Evolutionary conservation across 1,140 invertebrate species (phyloP), one percentile per base, ranked within the genome.

Genomic region (Lepidurus apus): DNA sequence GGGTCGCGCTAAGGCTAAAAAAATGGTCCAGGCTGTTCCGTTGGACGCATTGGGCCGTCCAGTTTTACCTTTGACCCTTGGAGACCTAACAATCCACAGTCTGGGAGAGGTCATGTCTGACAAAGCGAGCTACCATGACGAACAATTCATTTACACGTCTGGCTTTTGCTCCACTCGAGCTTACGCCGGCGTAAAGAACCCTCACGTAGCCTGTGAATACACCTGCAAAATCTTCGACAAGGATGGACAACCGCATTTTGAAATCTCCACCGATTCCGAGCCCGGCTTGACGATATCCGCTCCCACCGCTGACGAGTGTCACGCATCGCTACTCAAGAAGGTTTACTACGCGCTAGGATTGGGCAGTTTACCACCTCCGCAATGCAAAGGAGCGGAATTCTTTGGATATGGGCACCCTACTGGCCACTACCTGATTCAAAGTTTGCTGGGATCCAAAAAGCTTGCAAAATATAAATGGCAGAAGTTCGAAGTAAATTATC

Each of bases 191-290:
- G 87, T 92, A 0, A 88, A 88, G 82, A 89, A 92, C 84, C 89
- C 90, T 9, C 87, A 89, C 53, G 86, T 88, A n/a, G 91, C 91
- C 83, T 93, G 92, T 84, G 87, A 93, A 7, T 95, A 93, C 81
- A 94, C 92, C 7, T 94, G 93, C 83, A 94, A 93, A 85, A 92
- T 94, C 80, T 87, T 91, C 73, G 93, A 94, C 83, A 89, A 89
- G 74, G 91, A 91, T 76, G 84, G 86, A 78, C 87, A 87, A 80
- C 93, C 93, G 43, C 89, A 75, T 74, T 78, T 65, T 17, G 53
- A 65, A 65, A 65, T 65, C 53, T 65, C 53, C 53, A 65, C 53
- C 53, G 53, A 65, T 17, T 11, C 53, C 9, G 53, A 65, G 13
- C 53, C 53, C 8, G 21, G 21, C 21, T 17, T 65, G 53, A 65